These are phyloP conservation scores for Pseudocheirus occidentalis DNA, from an alignment of 2,797 vertebrate species.

Conservation along the genomic window DNA sequence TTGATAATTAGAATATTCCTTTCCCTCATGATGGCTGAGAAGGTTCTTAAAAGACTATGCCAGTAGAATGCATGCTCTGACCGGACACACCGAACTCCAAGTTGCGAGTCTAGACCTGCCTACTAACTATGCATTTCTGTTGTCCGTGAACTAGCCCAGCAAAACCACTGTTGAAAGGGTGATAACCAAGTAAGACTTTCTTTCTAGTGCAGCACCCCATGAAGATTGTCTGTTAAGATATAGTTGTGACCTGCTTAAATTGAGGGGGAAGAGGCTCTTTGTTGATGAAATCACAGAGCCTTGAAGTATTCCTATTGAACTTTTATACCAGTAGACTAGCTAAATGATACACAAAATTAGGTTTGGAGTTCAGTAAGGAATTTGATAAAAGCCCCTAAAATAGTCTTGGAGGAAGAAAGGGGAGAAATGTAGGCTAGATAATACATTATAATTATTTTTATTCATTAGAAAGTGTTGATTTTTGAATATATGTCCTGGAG, in stretches of 20 bases:
- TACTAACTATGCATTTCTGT: background rate
- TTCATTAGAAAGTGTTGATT: background rate
- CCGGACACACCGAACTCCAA: background rate
- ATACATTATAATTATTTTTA: background rate
- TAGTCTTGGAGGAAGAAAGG: background rate
- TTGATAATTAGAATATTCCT: background rate
- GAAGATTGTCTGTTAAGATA: background rate
- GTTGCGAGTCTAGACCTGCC: background rate
- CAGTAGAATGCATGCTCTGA: too few relatives aligned
- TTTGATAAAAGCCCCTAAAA: background rate
- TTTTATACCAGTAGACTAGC: background rate
- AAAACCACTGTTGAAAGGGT: background rate
- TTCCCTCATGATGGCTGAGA: background rate
- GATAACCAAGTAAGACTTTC: background rate
- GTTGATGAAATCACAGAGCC: background rate
- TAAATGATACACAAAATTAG: background rate
- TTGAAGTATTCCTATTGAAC: background rate
- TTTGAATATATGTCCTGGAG: background rate
- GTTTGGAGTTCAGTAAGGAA: background rate
- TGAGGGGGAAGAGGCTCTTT: background rate
- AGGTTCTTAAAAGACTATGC: background rate
- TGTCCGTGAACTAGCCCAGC: too few relatives aligned
- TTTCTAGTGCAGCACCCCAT: background rate
- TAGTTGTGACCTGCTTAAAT: background rate
- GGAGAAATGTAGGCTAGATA: background rate